Evolutionary conservation across 2,113 vertebrate species (phyloP).

Genomic region (Ailurus styani): DNA sequence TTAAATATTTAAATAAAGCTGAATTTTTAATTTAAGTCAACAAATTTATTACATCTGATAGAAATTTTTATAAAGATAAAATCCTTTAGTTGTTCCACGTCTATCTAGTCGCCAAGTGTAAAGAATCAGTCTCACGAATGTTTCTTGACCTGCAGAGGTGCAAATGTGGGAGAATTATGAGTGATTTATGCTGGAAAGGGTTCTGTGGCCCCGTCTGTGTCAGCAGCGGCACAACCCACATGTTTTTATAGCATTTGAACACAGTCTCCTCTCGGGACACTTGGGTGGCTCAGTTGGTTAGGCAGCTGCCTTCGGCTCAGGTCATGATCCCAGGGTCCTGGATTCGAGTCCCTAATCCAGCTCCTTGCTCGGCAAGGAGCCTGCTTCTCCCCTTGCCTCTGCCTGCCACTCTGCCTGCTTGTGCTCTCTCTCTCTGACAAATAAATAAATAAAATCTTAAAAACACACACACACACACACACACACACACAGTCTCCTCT

Average conservation of each 20-base stretch:
- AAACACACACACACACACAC: no score
- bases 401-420: no score
- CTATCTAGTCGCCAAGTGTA: background rate
- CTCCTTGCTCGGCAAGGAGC: no score
- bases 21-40: background rate
- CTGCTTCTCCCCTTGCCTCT: no score
- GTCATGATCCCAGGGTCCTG: no score
- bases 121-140: background rate
- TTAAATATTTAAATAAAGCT: background rate
- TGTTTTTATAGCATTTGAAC: background rate
- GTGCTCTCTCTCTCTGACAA: no score
- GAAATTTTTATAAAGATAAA: background rate
- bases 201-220: background rate
- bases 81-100: background rate
- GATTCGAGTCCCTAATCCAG: no score
- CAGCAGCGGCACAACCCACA: background rate
- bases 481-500: background rate
- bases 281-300: no score
- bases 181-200: constrained; percentile 27
- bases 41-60: background rate
- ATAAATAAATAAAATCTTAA: no score
- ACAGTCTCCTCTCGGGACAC: background rate
- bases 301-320: no score
- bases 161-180: constrained; percentile 6
- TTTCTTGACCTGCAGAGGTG: background rate